A percentile compares a stretch with the other conserved stretches of the same genome.
These are phyloP conservation scores for Drosophila ironensis DNA, from an alignment of 1,140 invertebrate species.

Conservation along the genomic window DNA sequence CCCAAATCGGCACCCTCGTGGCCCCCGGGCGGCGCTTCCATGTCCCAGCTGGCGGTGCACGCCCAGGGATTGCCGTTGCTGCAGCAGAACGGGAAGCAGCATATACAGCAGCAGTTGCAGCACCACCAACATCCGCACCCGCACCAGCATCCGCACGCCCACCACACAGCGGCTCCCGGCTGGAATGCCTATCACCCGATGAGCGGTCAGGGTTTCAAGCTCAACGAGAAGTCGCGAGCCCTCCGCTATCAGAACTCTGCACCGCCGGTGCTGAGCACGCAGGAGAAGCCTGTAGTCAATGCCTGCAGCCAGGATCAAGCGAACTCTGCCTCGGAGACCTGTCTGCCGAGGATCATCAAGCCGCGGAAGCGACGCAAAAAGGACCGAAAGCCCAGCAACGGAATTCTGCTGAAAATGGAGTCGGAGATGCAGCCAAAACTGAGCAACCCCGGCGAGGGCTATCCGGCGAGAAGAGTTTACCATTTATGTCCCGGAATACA, in stretches of 20 bases:
- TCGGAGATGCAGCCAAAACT: slow-evolving; percentile 50
- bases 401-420: slow-evolving; percentile 68
- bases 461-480: not conserved
- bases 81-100: slow-evolving; percentile 77
- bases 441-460: slow-evolving; percentile 2
- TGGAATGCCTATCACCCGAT: slow-evolving; percentile 60
- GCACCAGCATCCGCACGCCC: slow-evolving; percentile 1
- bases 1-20: slow-evolving; percentile 7
- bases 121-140: slow-evolving; percentile 24
- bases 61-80: slow-evolving; percentile 90
- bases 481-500: slow-evolving; percentile 23
- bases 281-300: slow-evolving; percentile 33
- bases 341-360: slow-evolving; percentile 93
- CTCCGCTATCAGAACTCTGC: slow-evolving; percentile 73
- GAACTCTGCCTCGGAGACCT: slow-evolving; percentile 86
- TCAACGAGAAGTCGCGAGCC: slow-evolving; percentile 55
- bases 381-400: slow-evolving; percentile 86
- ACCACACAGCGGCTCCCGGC: slow-evolving; percentile 8
- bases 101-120: slow-evolving; percentile 83
- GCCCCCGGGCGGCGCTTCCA: slow-evolving; percentile 18
- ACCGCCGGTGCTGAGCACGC: slow-evolving; percentile 48
- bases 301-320: slow-evolving; percentile 23
- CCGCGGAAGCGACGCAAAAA: slow-evolving; percentile 94
- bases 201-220: slow-evolving; percentile 28
- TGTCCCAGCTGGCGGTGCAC: slow-evolving; percentile 88